Evolutionary conservation across 2,797 vertebrate species (phyloP).

Genomic region (Carduelis carduelis): DNA sequence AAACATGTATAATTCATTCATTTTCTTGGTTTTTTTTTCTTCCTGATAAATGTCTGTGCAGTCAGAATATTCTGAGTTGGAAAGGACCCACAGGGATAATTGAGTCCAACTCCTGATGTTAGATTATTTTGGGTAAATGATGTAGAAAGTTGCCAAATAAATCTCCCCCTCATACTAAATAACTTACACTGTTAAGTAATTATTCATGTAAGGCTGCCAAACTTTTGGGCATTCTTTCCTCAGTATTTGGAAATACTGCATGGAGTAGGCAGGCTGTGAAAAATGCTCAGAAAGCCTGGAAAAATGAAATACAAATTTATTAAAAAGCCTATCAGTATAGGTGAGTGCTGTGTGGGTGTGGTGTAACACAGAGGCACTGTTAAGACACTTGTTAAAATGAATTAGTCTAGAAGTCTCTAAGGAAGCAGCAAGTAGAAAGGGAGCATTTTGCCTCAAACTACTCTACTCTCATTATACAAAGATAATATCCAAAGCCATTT

Average conservation of each 20-base stretch:
- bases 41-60: not conserved
- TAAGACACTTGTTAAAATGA: conserved; percentile 7
- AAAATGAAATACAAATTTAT: not conserved
- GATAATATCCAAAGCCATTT: not conserved
- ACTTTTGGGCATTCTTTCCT: not conserved
- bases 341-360: not conserved
- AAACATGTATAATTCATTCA: not conserved
- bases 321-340: not conserved
- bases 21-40: not conserved
- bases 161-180: not conserved
- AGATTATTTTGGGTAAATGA: not conserved
- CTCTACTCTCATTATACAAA: conserved; percentile 9
- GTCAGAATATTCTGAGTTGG: not conserved
- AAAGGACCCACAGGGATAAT: not conserved
- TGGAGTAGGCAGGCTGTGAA: not conserved
- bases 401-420: not conserved
- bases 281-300: not conserved
- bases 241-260: not conserved
- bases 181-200: not conserved
- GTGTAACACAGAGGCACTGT: conserved; percentile 29
- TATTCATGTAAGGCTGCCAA: not conserved
- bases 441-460: conserved; percentile 8
- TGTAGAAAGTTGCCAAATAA: not conserved
- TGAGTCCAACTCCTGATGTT: not conserved
- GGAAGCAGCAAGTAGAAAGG: conserved; percentile 6